Base-by-base conservation (phyloP, 2,888 invertebrate species). In the Polyploca ridens region DNA sequence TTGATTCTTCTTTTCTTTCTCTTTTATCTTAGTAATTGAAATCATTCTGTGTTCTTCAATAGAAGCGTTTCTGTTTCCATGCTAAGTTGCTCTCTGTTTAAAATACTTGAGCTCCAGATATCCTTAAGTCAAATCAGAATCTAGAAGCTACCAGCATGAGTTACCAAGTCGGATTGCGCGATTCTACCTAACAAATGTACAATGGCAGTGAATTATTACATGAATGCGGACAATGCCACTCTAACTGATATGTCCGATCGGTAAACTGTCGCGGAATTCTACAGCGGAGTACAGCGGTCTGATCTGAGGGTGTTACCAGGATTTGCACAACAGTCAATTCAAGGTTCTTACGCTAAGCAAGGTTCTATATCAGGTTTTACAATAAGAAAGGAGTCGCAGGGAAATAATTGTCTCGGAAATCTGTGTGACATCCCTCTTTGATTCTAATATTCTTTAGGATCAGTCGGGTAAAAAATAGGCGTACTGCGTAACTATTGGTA, bases 141-240 rank as follows among this genome's bases (percentile, higher is more conserved):
- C 59, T 59, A 59, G 38, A 59, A 16, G 35, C 5, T 38, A 1
- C 35, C 35, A 38, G n/a, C 33, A 14, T 33, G 10, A 38, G 41
- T 41, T 13, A 13, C 41, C 13, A 13, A 38, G 58, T 14, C 33
- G 14, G 33, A 27, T 8, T 4, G 4, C 16, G 3, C n/a, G 38
- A 6, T 3, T n/a, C 38, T 7, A 4, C 3, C 59, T 59, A 59
- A 59, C 59, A 35, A 35, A 59, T 16, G n/a, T 59, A 59, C 59
- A 59, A 59, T 59, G 35, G 59, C 58, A 33, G 13, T n/a, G 33
- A 58, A 49, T 54, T 16, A 19, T 54, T 54, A 54, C 54, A 54
- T 54, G 19, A 54, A 19, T 19, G 54, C 10, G 3, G 10, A 54
- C 54, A 54, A 54, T 54, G 54, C 19, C 54, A n/a, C 54, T 16